These are phyloP conservation scores for Nymphalis io DNA, from an alignment of 1,140 invertebrate genomes.

Conservation along the genomic window DNA sequence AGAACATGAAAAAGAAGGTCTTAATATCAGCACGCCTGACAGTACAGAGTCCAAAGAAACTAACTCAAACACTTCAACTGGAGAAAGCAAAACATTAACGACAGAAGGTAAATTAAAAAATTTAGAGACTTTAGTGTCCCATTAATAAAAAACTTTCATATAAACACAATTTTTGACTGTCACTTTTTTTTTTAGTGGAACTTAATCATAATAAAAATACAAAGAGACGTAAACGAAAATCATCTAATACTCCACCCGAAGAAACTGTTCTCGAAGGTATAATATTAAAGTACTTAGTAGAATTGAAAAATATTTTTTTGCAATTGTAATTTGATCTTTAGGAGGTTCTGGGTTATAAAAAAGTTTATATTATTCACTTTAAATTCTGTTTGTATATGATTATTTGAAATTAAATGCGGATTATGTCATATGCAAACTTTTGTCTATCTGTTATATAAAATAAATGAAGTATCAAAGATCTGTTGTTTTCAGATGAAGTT, in stretches of 20 bases:
- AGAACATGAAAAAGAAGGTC: neutral
- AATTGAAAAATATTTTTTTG: neutral
- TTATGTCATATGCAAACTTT: too few relatives aligned
- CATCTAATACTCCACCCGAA: constrained; percentile 24
- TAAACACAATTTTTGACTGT: neutral
- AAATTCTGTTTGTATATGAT: too few relatives aligned
- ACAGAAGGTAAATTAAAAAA: neutral
- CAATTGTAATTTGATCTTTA: too few relatives aligned
- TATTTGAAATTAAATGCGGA: too few relatives aligned
- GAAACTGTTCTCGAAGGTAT: constrained; percentile 15
- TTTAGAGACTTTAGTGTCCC: too few relatives aligned
- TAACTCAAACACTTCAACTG: too few relatives aligned
- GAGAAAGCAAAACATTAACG: neutral
- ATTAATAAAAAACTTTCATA: neutral
- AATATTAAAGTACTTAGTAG: constrained; percentile 5
- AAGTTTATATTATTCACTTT: too few relatives aligned
- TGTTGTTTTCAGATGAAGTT: constrained; percentile 26
- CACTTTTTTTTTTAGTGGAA: constrained; percentile 6
- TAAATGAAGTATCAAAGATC: neutral
- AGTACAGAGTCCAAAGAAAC: neutral
- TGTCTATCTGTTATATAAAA: neutral
- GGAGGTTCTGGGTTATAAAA: too few relatives aligned
- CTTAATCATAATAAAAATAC: constrained; percentile 9
- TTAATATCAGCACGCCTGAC: neutral
- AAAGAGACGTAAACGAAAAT: constrained; percentile 39